Percentiles rank a stretch among this genome's conserved stretches.
Conservation (phyloP, 2,113 vertebrate genomes). For the Merops nubicus region DNA sequence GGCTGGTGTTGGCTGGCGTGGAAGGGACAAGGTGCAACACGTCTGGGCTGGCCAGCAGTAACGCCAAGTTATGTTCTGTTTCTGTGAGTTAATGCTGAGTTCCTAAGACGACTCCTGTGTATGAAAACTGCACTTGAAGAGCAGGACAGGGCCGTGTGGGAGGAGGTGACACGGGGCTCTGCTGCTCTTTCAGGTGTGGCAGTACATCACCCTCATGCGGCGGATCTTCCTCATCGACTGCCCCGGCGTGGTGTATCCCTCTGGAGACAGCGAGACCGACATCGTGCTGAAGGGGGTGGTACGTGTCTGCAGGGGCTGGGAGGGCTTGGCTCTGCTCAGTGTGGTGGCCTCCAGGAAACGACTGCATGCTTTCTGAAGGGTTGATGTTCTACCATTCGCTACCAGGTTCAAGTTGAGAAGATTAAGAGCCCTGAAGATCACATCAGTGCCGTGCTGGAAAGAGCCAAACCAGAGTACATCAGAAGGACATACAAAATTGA, state of each 20-base stretch:
- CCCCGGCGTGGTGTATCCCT: slow-evolving; percentile 96
- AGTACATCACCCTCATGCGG: slow-evolving; percentile 97
- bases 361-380: neutral
- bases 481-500: slow-evolving; percentile 94
- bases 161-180: neutral
- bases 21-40: neutral
- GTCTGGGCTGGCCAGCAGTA: neutral
- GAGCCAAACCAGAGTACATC: slow-evolving; percentile 94
- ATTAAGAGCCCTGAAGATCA: slow-evolving; percentile 94
- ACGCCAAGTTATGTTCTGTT: neutral
- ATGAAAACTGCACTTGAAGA: neutral
- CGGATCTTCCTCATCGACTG: slow-evolving; percentile 98
- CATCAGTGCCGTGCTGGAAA: slow-evolving; percentile 88
- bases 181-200: slow-evolving; percentile 88
- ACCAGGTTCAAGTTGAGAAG: slow-evolving; percentile 99
- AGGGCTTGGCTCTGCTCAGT: neutral
- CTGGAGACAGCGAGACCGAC: slow-evolving; percentile 93
- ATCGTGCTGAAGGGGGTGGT: slow-evolving; percentile 98
- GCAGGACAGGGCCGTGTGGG: neutral
- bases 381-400: neutral
- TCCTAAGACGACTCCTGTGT: neutral
- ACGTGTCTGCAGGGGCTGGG: slow-evolving; percentile 23
- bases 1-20: neutral
- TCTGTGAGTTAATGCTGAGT: neutral
- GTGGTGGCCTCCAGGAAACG: neutral